Evolutionary conservation across 2,113 vertebrate genomes (phyloP).

Genomic region (Regulus satrapa): DNA sequence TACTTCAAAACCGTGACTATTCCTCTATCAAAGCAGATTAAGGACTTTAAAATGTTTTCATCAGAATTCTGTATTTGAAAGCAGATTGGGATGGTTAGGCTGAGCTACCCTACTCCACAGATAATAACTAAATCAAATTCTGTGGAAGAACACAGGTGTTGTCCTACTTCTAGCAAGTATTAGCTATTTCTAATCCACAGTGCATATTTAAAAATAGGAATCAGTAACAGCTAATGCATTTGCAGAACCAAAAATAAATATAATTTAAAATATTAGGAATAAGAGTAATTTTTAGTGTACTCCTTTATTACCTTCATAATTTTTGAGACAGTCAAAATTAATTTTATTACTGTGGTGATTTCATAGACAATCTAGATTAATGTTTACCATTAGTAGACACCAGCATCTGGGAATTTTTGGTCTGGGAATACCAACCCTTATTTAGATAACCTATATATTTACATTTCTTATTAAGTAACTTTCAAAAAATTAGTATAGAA

Average conservation of each 20-base stretch:
- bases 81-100: background rate
- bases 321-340: background rate
- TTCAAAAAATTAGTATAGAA: background rate
- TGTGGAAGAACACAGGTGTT: background rate
- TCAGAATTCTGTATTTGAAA: background rate
- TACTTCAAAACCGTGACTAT: background rate
- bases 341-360: background rate
- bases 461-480: slow-evolving; percentile 16
- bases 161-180: background rate
- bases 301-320: background rate
- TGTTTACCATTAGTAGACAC: background rate
- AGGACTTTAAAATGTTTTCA: background rate
- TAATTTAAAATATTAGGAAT: background rate
- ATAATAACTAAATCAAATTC: background rate
- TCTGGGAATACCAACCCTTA: background rate
- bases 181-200: background rate
- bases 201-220: background rate
- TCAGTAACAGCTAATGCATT: background rate
- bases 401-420: background rate
- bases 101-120: background rate
- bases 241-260: background rate
- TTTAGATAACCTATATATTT: slow-evolving; percentile 11
- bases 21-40: background rate
- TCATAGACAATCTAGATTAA: background rate
- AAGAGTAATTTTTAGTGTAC: background rate